Percentiles rank a stretch among this genome's conserved stretches.
phyloP scores from a whole-genome alignment of 2,888 invertebrate species.

The Arenicola marina region DNA sequence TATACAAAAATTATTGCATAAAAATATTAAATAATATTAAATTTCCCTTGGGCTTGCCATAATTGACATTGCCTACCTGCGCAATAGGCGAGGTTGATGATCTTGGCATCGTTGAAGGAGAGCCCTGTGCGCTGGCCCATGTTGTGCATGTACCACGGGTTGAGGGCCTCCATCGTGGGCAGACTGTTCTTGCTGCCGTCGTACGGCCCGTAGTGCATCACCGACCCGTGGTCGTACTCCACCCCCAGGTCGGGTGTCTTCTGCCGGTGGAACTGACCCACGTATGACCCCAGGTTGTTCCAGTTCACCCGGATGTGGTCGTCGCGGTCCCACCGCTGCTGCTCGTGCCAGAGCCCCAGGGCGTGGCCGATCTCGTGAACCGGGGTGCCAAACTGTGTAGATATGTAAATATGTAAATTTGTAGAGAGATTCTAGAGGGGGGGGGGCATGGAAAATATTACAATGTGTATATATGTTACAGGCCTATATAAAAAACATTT shows the following conservation, averaged over 20 bases:
- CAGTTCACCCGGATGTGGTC: slow-evolving; percentile 11
- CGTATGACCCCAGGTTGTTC: slow-evolving; percentile 15
- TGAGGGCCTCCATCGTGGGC: slow-evolving; percentile 24
- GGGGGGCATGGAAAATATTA: not conserved
- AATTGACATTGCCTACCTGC: too few relatives aligned
- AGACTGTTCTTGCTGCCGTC: slow-evolving; percentile 17
- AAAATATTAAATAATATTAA: too few relatives aligned
- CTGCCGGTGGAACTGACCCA: slow-evolving; percentile 10
- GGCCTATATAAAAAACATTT: too few relatives aligned
- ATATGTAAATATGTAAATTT: not conserved
- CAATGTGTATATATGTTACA: too few relatives aligned
- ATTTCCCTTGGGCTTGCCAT: too few relatives aligned
- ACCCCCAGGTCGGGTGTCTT: slow-evolving; percentile 6
- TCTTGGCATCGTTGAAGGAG: slow-evolving; percentile 32
- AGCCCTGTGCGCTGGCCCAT: slow-evolving; percentile 36
- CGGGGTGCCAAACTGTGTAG: slow-evolving; percentile 24
- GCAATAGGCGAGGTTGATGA: slow-evolving; percentile 36
- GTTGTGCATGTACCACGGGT: slow-evolving; percentile 28
- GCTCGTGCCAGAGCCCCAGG: slow-evolving; percentile 32
- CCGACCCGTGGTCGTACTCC: slow-evolving; percentile 24
- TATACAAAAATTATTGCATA: too few relatives aligned
- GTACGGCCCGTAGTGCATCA: slow-evolving; percentile 26
- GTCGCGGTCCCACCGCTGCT: slow-evolving; percentile 27
- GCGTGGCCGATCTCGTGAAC: slow-evolving; percentile 31
- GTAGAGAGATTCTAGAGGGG: not conserved